Evolutionary conservation across 2,113 vertebrate species (phyloP).

Genomic region (Cyprinodon variegatus): DNA sequence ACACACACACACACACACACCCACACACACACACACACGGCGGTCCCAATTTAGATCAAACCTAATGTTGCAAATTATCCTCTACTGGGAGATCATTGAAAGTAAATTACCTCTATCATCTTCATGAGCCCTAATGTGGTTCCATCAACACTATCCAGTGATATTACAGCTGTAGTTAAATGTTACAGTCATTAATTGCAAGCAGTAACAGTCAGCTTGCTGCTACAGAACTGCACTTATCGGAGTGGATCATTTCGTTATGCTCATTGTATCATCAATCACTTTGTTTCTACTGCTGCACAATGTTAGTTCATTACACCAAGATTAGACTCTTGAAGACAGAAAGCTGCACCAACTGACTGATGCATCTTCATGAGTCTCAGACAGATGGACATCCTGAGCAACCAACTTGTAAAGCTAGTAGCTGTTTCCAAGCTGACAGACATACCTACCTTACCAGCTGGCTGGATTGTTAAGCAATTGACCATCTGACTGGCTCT

Average conservation of each 20-base stretch:
- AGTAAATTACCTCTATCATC: constrained; percentile 58
- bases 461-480: constrained; percentile 15
- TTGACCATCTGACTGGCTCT: constrained; percentile 11
- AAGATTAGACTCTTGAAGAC: constrained; percentile 12
- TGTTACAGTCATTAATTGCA: constrained; percentile 58
- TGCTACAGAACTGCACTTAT: constrained; percentile 38
- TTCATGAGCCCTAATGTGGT: constrained; percentile 49
- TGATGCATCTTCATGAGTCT: neutral
- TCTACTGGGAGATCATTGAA: constrained; percentile 56
- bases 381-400: too few species aligned
- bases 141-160: constrained; percentile 33
- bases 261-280: constrained; percentile 57
- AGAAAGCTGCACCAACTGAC: constrained; percentile 9
- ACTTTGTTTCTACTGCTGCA: constrained; percentile 20
- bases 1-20: too few species aligned
- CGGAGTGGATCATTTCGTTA: constrained; percentile 55
- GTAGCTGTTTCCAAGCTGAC: constrained; percentile 8
- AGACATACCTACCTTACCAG: neutral
- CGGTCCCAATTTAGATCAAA: constrained; percentile 50
- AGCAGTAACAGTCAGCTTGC: constrained; percentile 47
- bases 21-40: constrained; percentile 14
- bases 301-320: constrained; percentile 5
- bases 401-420: neutral
- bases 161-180: constrained; percentile 67
- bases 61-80: constrained; percentile 45